Evolutionary conservation across 92 coral and sea anemone genomes (phyloP).

Genomic region (Zoanthus sociatus): DNA sequence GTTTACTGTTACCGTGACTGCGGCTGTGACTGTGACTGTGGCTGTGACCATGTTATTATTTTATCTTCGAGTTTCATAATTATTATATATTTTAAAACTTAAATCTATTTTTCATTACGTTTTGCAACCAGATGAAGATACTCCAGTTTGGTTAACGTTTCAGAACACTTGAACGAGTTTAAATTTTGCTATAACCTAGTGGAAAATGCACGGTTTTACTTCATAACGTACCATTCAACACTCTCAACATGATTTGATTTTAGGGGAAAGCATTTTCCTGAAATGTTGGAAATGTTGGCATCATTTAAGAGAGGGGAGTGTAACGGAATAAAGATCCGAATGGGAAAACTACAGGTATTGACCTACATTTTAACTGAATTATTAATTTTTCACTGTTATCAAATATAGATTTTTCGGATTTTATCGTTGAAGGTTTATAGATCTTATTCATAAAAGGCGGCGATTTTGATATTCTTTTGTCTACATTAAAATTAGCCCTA

Average conservation of each 20-base stretch:
- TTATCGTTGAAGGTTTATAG: too few relatives aligned
- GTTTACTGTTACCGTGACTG: neutral
- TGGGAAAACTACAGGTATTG: constrained; percentile 92
- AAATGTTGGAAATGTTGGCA: constrained; percentile 88
- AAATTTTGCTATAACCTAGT: too few relatives aligned
- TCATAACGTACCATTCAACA: neutral
- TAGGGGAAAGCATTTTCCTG: constrained; percentile 94
- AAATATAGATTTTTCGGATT: neutral
- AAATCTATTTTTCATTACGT: too few relatives aligned
- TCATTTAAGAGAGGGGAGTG: constrained; percentile 94
- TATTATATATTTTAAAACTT: too few relatives aligned
- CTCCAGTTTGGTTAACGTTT: too few relatives aligned
- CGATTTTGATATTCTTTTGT: too few relatives aligned
- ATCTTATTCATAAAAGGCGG: too few relatives aligned
- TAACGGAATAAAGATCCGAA: constrained; percentile 85
- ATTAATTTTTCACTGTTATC: neutral
- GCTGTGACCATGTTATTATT: neutral
- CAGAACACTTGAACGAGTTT: too few relatives aligned
- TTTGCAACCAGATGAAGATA: too few relatives aligned
- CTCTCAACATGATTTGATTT: neutral
- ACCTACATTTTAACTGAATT: neutral
- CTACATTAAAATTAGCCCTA: too few relatives aligned
- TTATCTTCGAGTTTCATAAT: too few relatives aligned
- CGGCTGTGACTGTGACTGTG: neutral
- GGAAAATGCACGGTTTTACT: too few relatives aligned